Conservation (phyloP, 2,888 invertebrate species). For the Tridacna crocea region DNA sequence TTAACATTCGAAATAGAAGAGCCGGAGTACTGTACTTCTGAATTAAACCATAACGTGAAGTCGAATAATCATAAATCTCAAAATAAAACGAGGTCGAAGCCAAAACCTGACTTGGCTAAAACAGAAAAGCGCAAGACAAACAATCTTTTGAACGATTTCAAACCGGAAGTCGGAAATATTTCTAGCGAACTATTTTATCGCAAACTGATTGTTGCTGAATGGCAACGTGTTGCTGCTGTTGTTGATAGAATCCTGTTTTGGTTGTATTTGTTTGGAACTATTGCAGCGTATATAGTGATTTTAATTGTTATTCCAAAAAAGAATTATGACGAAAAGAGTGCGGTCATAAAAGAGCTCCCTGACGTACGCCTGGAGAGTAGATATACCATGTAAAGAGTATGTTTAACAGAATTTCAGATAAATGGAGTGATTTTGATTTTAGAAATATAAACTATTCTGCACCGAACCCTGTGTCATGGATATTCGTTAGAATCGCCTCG, state of each 20-base stretch:
- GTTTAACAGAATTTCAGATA: too few relatives aligned
- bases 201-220: slow-evolving; percentile 80
- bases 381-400: slow-evolving; percentile 53
- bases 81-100: slow-evolving; percentile 14
- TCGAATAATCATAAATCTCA: neutral
- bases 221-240: slow-evolving; percentile 82
- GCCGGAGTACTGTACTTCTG: slow-evolving; percentile 16
- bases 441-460: too few relatives aligned
- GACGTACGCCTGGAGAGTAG: slow-evolving; percentile 51
- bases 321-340: slow-evolving; percentile 66
- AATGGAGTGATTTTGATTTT: too few relatives aligned
- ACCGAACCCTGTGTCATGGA: too few relatives aligned
- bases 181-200: slow-evolving; percentile 60
- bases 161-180: slow-evolving; percentile 46
- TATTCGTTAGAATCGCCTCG: too few relatives aligned
- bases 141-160: slow-evolving; percentile 33
- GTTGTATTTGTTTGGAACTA: slow-evolving; percentile 79
- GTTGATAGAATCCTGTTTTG: slow-evolving; percentile 81
- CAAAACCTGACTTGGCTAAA: slow-evolving; percentile 18
- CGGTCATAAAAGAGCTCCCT: slow-evolving; percentile 45
- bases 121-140: slow-evolving; percentile 10
- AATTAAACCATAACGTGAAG: slow-evolving; percentile 26
- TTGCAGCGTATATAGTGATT: slow-evolving; percentile 79
- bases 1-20: slow-evolving; percentile 53
- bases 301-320: slow-evolving; percentile 77